Conservation (phyloP, 2,888 invertebrate species). For the Aethes cnicana region DNA sequence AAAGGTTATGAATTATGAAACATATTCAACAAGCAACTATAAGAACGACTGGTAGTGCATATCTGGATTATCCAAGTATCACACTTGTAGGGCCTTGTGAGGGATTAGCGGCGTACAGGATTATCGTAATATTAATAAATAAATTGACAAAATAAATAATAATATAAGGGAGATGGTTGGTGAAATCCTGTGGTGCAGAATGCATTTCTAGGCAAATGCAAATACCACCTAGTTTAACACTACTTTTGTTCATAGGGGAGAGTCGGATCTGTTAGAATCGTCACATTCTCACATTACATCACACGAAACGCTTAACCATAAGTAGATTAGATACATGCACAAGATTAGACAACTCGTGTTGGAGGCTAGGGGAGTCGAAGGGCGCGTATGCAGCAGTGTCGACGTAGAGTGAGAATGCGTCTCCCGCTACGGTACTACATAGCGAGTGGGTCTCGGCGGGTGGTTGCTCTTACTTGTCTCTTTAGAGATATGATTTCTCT, state of each 20-base stretch:
- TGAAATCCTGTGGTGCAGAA: conserved; percentile 63
- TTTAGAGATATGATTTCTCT: conserved; percentile 96
- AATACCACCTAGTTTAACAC: conserved; percentile 29
- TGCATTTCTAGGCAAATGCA: conserved; percentile 55
- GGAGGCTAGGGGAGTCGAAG: not conserved
- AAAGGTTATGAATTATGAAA: conserved; percentile 18
- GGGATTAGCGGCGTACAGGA: conserved; percentile 15
- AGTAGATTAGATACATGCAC: conserved; percentile 40
- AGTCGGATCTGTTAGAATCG: conserved; percentile 42
- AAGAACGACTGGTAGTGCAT: conserved; percentile 52
- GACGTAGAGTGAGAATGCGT: conserved; percentile 69
- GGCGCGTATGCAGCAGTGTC: conserved; percentile 27
- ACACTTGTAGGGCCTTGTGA: conserved; percentile 4
- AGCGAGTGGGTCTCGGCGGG: conserved; percentile 47
- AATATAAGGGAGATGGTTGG: conserved; percentile 34
- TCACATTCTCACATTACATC: conserved; percentile 71
- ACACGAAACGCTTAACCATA: conserved; percentile 43
- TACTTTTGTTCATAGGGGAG: conserved; percentile 38
- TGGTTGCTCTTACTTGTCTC: conserved; percentile 92
- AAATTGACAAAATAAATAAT: conserved; percentile 40
- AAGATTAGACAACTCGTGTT: conserved; percentile 8
- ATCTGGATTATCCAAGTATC: conserved; percentile 79
- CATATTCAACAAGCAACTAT: conserved; percentile 30
- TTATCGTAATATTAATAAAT: conserved; percentile 46
- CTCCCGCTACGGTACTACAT: conserved; percentile 57